Evolutionary conservation across 2,797 vertebrate species (phyloP).

Genomic region (Muscicapa comitata): DNA sequence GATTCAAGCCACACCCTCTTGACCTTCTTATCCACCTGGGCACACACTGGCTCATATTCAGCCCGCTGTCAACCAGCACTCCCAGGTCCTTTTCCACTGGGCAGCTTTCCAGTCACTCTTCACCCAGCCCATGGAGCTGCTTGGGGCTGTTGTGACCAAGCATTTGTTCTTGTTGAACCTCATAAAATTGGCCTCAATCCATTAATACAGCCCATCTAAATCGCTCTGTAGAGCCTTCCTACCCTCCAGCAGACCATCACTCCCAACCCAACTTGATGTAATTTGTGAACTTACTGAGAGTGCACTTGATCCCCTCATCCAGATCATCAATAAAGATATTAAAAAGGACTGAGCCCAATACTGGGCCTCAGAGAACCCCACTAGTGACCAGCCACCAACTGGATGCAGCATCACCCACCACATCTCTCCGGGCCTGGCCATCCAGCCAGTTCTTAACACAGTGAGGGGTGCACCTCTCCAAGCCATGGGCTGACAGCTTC

Average conservation of each 20-base stretch:
- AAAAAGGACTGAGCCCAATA: neutral
- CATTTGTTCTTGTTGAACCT: neutral
- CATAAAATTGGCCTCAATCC: neutral
- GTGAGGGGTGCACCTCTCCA: neutral
- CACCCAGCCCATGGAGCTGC: neutral
- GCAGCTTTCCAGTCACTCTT: neutral
- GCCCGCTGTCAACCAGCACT: neutral
- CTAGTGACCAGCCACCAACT: neutral
- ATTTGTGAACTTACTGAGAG: neutral
- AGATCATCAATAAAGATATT: neutral
- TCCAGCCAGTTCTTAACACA: neutral
- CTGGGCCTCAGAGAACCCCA: neutral
- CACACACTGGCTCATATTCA: neutral
- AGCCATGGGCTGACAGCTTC: neutral
- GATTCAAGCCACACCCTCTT: neutral
- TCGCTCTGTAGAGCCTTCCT: neutral
- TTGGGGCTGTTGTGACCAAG: neutral
- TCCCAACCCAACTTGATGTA: neutral
- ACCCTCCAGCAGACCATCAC: neutral
- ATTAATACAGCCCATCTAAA: neutral
- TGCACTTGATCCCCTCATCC: neutral
- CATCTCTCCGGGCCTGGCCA: neutral
- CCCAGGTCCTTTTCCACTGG: neutral
- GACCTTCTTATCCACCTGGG: neutral
- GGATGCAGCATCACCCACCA: neutral